phyloP scores from a whole-genome alignment of 2,888 invertebrate species.

The Sminthurinus aureus region DNA sequence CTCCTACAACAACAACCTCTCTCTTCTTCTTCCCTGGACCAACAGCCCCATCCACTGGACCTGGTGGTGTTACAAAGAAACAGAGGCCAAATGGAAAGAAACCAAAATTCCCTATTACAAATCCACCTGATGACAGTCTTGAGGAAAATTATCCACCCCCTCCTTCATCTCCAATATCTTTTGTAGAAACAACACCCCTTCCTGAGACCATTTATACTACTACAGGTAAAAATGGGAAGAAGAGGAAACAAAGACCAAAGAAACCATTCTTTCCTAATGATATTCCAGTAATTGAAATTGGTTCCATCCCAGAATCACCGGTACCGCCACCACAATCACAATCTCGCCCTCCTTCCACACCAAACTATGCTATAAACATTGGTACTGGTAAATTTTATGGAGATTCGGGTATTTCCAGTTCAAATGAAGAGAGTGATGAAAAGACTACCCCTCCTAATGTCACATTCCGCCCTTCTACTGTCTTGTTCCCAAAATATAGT shows the following conservation, averaged over 20 bases:
- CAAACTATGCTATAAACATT: no score
- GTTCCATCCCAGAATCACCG: not conserved
- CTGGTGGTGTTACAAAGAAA: conserved; percentile 1
- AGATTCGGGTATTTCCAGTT: no score
- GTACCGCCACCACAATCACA: not conserved
- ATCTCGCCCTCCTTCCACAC: not conserved
- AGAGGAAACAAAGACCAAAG: conserved; percentile 20
- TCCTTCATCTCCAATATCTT: no score
- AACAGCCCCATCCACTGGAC: not conserved
- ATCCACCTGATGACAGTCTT: conserved; percentile 57
- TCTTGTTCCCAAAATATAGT: not conserved
- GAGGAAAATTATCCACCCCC: conserved; percentile 45
- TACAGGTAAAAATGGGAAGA: not conserved
- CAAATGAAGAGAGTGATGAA: not conserved
- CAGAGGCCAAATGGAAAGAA: conserved; percentile 59
- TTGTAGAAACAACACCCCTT: conserved; percentile 45
- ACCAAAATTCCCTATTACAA: conserved; percentile 59
- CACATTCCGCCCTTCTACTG: not conserved
- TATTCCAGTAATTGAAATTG: not conserved
- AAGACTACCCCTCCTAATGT: conserved; percentile 18
- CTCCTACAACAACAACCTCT: not conserved
- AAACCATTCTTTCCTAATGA: conserved; percentile 19
- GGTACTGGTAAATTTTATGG: no score
- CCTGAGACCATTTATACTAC: conserved; percentile 20
- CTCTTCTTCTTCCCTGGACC: conserved; percentile 4